Conservation (phyloP, 2,888 invertebrate species). For the Molanna angustata region DNA sequence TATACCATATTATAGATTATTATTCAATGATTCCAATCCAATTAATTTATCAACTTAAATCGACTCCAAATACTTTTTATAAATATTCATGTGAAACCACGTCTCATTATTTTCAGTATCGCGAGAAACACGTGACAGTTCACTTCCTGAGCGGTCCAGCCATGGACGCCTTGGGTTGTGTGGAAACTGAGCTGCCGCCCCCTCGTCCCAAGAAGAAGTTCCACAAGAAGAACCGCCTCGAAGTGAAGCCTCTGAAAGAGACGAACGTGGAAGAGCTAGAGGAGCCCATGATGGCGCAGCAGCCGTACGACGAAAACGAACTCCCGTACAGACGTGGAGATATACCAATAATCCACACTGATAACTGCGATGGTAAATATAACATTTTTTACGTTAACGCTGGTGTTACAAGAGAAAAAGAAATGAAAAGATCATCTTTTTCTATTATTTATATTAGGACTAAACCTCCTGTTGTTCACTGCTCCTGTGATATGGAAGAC, state of each 20-base stretch:
- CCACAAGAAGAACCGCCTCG: constrained; percentile 24
- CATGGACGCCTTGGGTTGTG: constrained; percentile 17
- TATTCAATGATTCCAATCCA: no score
- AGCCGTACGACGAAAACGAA: constrained; percentile 43
- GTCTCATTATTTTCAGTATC: constrained; percentile 15
- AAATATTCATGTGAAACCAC: no score
- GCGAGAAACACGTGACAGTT: constrained; percentile 17
- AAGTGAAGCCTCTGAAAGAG: constrained; percentile 1
- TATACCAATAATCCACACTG: constrained; percentile 60
- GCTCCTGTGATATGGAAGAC: no score
- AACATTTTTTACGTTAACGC: no score
- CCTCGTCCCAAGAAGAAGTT: constrained; percentile 11
- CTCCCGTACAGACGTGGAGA: constrained; percentile 59
- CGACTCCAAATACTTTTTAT: no score
- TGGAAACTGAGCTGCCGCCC: background rate
- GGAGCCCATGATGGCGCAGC: constrained; percentile 41
- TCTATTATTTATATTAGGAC: no score
- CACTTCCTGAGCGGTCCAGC: constrained; percentile 14
- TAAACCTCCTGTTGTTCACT: no score
- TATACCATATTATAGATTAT: no score
- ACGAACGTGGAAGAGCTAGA: constrained; percentile 26
- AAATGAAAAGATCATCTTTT: no score
- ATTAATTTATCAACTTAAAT: no score
- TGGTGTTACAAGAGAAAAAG: no score
- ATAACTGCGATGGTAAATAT: constrained; percentile 56